Evolutionary conservation across 2,113 vertebrate species (phyloP).

Genomic region (Microtus oregoni): DNA sequence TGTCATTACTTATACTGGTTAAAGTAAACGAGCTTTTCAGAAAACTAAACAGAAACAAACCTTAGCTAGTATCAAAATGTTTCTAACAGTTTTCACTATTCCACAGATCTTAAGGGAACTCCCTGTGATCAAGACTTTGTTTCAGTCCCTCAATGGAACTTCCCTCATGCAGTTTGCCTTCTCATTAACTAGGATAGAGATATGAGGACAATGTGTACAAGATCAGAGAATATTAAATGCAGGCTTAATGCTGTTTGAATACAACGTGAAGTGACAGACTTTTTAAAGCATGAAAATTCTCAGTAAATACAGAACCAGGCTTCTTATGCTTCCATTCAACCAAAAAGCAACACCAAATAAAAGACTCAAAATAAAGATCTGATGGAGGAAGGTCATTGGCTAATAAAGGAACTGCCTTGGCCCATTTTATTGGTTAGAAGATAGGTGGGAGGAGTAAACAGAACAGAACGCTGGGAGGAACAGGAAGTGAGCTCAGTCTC

Average conservation of each 20-base stretch:
- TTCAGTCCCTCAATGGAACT: not conserved
- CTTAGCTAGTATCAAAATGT: not conserved
- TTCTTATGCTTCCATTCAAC: not conserved
- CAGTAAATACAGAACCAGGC: not conserved
- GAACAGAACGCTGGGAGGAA: too few relatives aligned
- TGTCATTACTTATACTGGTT: not conserved
- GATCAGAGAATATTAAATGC: not conserved
- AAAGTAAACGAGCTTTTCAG: not conserved
- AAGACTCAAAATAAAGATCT: not conserved
- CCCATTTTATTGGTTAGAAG: too few relatives aligned
- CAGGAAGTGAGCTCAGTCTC: too few relatives aligned
- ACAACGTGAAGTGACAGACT: not conserved
- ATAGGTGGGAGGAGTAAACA: too few relatives aligned
- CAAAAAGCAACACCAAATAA: not conserved
- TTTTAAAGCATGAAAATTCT: not conserved
- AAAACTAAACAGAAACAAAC: not conserved
- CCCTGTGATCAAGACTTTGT: not conserved
- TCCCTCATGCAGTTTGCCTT: not conserved
- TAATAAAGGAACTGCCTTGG: too few relatives aligned
- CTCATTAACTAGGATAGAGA: not conserved
- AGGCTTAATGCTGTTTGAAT: not conserved
- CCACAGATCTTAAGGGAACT: not conserved
- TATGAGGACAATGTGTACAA: not conserved
- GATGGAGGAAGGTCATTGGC: too few relatives aligned
- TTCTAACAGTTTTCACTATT: not conserved